These are phyloP conservation scores for Mythimna albipuncta DNA, from an alignment of 2,888 invertebrate genomes.

Conservation along the genomic window DNA sequence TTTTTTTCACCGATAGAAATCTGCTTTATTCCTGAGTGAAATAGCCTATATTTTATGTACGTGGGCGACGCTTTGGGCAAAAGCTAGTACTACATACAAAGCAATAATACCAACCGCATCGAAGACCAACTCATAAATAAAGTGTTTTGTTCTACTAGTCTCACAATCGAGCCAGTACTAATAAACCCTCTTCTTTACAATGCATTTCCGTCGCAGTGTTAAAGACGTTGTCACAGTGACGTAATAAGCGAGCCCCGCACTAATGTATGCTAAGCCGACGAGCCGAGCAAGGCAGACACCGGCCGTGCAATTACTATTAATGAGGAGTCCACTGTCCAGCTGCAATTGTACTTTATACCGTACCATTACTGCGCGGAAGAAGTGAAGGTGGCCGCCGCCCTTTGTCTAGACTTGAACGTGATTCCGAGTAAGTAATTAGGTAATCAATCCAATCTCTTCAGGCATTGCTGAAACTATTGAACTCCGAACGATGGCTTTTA, in stretches of 20 bases:
- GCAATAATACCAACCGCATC: background rate
- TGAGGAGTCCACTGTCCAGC: constrained; percentile 16
- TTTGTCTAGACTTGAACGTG: constrained; percentile 5
- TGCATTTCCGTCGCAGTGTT: background rate
- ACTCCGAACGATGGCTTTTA: background rate
- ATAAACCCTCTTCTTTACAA: background rate
- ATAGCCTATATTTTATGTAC: too few species aligned
- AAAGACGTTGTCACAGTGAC: constrained; percentile 26
- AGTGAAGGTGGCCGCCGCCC: background rate
- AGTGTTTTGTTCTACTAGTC: background rate
- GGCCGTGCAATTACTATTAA: constrained; percentile 36
- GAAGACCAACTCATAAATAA: background rate
- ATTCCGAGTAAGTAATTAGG: background rate
- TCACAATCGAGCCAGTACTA: background rate
- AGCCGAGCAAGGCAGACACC: constrained; percentile 10
- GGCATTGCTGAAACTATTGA: background rate
- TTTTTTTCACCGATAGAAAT: too few species aligned
- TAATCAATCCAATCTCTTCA: background rate
- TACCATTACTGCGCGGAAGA: background rate
- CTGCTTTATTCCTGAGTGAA: too few species aligned
- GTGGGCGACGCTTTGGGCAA: too few species aligned
- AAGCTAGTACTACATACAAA: too few species aligned
- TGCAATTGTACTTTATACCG: constrained; percentile 34
- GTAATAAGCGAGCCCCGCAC: constrained; percentile 22
- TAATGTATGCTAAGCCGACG: constrained; percentile 40